Evolutionary conservation across 2,888 invertebrate genomes (phyloP), one percentile per base, ranked within the genome.

Genomic region (Corbicula japonica): DNA sequence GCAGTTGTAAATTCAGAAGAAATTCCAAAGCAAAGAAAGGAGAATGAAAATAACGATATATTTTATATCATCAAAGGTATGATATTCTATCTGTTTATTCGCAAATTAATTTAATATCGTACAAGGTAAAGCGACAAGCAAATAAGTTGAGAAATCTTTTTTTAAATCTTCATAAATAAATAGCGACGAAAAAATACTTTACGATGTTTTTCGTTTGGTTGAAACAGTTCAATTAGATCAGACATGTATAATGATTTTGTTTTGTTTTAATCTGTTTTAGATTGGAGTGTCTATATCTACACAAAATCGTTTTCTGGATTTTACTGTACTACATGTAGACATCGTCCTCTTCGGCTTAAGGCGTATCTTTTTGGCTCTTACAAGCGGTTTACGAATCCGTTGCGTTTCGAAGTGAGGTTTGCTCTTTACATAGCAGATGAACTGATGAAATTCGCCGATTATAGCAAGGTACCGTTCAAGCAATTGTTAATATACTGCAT

Each of bases 221-320:
- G n/a, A n/a, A n/a, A n/a, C n/a, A n/a, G n/a, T n/a, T n/a, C n/a
- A n/a, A n/a, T n/a, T n/a, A n/a, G n/a, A n/a, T n/a, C n/a, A n/a
- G n/a, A n/a, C n/a, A n/a, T n/a, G n/a, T n/a, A n/a, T n/a, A n/a
- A n/a, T n/a, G n/a, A n/a, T n/a, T n/a, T n/a, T n/a, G n/a, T n/a
- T n/a, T n/a, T n/a, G n/a, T n/a, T n/a, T n/a, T n/a, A n/a, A n/a
- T n/a, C n/a, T n/a, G n/a, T 65, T 38, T 1, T 41, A 77, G 76
- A 54, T 10, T 28, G 15, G 2, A 23, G 21, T 21, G 72, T 77
- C 6, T 35, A 28, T 32, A 69, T 77, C 15, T 77, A 62, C 56
- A 77, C 77, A 0, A 72, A 69, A 21, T 77, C 77, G 1, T 77
- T 77, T 38, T 77, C 77, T 50, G 77, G 77, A 18, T 77, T 77